These are phyloP conservation scores for Macroteleia sp. DNA, from an alignment of 2,888 invertebrate species.

Conservation along the genomic window DNA sequence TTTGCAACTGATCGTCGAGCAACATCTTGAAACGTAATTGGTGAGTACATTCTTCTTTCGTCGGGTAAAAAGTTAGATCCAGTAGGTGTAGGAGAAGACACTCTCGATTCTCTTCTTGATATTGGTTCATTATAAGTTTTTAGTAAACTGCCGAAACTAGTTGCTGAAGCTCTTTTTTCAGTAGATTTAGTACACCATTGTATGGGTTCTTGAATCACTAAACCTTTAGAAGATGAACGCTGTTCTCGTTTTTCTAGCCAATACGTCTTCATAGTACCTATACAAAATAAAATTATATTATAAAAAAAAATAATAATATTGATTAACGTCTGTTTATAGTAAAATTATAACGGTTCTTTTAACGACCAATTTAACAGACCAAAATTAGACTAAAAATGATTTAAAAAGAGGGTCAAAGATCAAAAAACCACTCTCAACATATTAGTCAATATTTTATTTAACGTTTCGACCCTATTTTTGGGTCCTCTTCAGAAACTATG, in stretches of 20 bases:
- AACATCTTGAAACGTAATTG: constrained; percentile 93
- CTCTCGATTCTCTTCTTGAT: constrained; percentile 68
- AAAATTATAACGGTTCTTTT: too few species aligned
- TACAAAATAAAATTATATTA: too few species aligned
- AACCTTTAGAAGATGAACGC: constrained; percentile 85
- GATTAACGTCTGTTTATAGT: too few species aligned
- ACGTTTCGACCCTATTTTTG: too few species aligned
- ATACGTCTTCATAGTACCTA: constrained; percentile 95
- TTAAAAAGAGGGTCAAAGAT: too few species aligned
- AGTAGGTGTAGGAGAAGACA: constrained; percentile 69
- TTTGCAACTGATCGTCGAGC: constrained; percentile 91
- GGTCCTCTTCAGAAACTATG: too few species aligned
- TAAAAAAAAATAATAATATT: too few species aligned
- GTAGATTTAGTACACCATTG: constrained; percentile 82
- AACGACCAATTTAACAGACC: too few species aligned
- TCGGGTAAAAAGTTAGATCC: constrained; percentile 84
- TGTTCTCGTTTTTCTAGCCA: constrained; percentile 92
- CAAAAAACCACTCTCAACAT: too few species aligned
- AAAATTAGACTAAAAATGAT: too few species aligned
- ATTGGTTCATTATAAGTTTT: constrained; percentile 54
- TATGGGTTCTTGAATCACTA: constrained; percentile 75
- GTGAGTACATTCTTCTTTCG: constrained; percentile 90
- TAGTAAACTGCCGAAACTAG: constrained; percentile 40
- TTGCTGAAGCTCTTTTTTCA: constrained; percentile 77
- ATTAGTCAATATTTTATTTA: too few species aligned